Base-by-base conservation (phyloP, 2,888 invertebrate species). In the Torymus auratus region DNA sequence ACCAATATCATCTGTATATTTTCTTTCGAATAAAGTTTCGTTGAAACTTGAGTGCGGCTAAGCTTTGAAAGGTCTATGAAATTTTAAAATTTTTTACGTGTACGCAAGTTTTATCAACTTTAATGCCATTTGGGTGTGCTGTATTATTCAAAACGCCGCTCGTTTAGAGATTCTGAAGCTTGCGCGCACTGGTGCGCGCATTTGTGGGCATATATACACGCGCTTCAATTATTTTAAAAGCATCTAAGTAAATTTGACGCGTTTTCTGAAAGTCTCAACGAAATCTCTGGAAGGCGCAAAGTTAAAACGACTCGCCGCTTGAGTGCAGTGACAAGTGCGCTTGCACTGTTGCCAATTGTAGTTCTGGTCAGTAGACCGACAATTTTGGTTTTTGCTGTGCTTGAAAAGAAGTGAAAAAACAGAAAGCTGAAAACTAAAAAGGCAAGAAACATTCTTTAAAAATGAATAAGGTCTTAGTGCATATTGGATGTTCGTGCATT, bases 221-320 rank as follows among this genome's bases (percentile, higher is more conserved):
- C 73, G 41, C 14, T 65, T 28, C 73, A 74, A 74, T 65, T 74
- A 74, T 74, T 65, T 56, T 74, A 56, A 74, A 74, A 74, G 73
- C 73, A 64, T 74, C 41, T 14, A 56, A 73, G 56, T 65, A 64
- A 23, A 56, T 56, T 74, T 41, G 3, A 23, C 41, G 14, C 20
- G 23, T 28, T 74, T 65, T 61, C 53, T 61, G 52, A 53, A 62
- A 53, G 20, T 23, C 2, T 20, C 23, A 52, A 60, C 50, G 60
- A 41, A 17, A 60, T 41, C 60, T 52, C 50, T 7, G 13, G n/a
- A 60, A 17, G 20, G 50, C 20, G 17, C 41, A 60, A 62, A 72
- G 28, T 72, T 60, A 5, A 56, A 58, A 20, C 17, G n/a, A 53
- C 11, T 53, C 13, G 12, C 41, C 41, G 41, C 41, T 41, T 7